Evolutionary conservation across 2,888 invertebrate species (phyloP), one percentile per base, ranked within the genome.

Genomic region (Dichetophora obliterata): DNA sequence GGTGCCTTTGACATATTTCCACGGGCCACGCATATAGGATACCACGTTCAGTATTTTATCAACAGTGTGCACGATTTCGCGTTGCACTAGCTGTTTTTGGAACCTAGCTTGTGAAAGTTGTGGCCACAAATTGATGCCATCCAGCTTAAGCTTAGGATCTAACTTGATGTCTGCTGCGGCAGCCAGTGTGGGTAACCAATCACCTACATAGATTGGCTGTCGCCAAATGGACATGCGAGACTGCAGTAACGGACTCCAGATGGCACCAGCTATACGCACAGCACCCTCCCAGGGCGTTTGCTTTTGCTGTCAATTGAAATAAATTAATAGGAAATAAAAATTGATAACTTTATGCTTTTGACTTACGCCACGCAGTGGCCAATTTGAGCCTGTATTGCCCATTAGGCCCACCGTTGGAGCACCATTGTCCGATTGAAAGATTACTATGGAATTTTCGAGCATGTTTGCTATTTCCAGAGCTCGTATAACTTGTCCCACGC

Each of bases 361-460:
- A 86, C 89, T 90, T 90, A 93, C 94, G 22, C 95, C 95, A 87
- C 94, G 91, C 14, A 95, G 87, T 19, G 95, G 95, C 91, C 92
- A 94, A 88, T 95, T 95, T 22, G 94, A 95, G 11, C 93, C 95
- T 68, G 92, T 92, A 88, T 96, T 97, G 70, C 91, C 86, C 84
- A 93, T 92, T 69, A 91, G 83, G 0, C 95, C 96, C 75, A 91
- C 90, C 0, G 95, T 93, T 70, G 95, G 95, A 0, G 94, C 96
- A 0, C 97, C 96, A 86, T 98, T 98, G 86, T 98, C 98, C 14
- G 96, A 94, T 82, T 94, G 92, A 86, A 98, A 98, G 0, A 96
- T 88, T 73, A 98, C 91, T 66, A 98, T 92, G 0, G 96, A 94
- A 85, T 97, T 94, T 61, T 95, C 90, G 80, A 97, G 90, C 89